Evolutionary conservation across 2,888 invertebrate genomes (phyloP).

Genomic region (Suillia variegata): DNA sequence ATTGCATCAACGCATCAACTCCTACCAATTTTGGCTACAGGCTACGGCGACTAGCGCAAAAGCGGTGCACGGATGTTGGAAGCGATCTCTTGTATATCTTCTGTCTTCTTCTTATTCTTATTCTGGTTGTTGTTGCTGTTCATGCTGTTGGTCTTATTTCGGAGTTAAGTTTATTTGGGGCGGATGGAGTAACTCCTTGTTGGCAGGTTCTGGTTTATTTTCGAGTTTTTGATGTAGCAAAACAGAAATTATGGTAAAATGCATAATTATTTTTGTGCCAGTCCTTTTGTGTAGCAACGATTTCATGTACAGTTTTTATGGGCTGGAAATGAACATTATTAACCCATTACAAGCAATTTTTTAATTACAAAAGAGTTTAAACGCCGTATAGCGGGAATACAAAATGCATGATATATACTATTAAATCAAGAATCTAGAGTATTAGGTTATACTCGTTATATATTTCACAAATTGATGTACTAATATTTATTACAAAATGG

Average conservation of each 20-base stretch:
- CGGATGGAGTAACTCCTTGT: constrained; percentile 21
- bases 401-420: too few species aligned
- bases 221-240: background rate
- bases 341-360: constrained; percentile 13
- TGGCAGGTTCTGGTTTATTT: constrained; percentile 43
- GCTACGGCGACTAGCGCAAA: constrained; percentile 30
- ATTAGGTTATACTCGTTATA: too few species aligned
- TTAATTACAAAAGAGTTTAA: too few species aligned
- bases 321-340: constrained; percentile 16
- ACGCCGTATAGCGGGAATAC: too few species aligned
- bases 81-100: constrained; percentile 14
- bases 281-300: background rate
- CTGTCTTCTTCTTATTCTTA: background rate
- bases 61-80: constrained; percentile 25
- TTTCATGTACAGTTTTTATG: background rate
- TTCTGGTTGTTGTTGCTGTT: background rate
- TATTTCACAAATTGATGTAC: too few species aligned
- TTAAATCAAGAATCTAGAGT: too few species aligned
- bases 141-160: background rate
- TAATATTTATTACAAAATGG: too few species aligned
- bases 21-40: constrained; percentile 57
- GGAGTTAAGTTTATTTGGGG: background rate
- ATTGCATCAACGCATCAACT: constrained; percentile 62
- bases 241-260: constrained; percentile 49
- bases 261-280: constrained; percentile 51